phyloP scores from a whole-genome alignment of 2,797 vertebrate genomes.

The Argyrosomus regius region DNA sequence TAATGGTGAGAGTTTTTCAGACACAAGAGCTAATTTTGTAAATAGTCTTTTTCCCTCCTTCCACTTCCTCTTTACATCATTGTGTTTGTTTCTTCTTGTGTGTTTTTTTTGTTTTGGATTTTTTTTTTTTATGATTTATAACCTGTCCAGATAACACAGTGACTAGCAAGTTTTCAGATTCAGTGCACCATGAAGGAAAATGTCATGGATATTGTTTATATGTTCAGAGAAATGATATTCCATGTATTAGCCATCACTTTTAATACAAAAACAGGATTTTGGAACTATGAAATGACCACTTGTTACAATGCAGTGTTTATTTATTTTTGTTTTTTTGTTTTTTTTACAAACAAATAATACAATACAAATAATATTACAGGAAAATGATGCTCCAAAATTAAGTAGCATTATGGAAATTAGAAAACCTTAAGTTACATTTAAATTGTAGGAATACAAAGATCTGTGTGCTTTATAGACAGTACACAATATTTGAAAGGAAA shows the following conservation, averaged over 20 bases:
- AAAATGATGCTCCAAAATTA: slow-evolving; percentile 35
- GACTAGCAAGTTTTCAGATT: slow-evolving; percentile 75
- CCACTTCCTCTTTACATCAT: slow-evolving; percentile 54
- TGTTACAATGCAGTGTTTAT: slow-evolving; percentile 80
- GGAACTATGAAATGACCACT: slow-evolving; percentile 87
- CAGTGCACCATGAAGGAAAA: slow-evolving; percentile 87
- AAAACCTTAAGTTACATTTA: slow-evolving; percentile 24
- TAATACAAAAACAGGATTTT: slow-evolving; percentile 83
- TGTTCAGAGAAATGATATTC: slow-evolving; percentile 78
- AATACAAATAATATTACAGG: slow-evolving; percentile 19
- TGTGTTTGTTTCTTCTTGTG: slow-evolving; percentile 55
- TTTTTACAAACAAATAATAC: slow-evolving; percentile 25
- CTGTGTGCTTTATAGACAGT: slow-evolving; percentile 31
- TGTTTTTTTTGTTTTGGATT: slow-evolving; percentile 60
- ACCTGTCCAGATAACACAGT: slow-evolving; percentile 76
- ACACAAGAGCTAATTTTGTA: slow-evolving; percentile 75
- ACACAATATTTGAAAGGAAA: slow-evolving; percentile 37
- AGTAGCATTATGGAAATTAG: slow-evolving; percentile 29
- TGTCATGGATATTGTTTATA: slow-evolving; percentile 77
- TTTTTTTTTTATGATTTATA: slow-evolving; percentile 52
- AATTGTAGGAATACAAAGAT: slow-evolving; percentile 31
- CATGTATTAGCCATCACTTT: slow-evolving; percentile 84
- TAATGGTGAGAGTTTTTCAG: slow-evolving; percentile 40
- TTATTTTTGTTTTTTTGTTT: slow-evolving; percentile 62
- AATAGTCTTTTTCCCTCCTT: slow-evolving; percentile 64